phyloP scores from a whole-genome alignment of 2,797 vertebrate species.

The Lagodon rhomboides region DNA sequence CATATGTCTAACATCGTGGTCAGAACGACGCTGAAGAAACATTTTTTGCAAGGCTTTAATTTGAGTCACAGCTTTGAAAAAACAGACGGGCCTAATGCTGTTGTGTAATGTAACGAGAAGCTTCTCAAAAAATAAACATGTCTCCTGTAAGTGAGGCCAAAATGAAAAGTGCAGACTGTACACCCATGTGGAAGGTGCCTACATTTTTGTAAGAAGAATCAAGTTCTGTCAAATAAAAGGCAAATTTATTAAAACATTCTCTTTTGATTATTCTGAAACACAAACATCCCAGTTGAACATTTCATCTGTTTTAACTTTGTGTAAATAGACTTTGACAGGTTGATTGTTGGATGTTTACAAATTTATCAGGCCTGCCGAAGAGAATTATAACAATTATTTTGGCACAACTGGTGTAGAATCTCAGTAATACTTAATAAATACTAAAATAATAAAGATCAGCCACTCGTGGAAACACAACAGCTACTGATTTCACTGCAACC shows the following conservation, averaged over 20 bases:
- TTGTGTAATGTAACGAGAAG: constrained; percentile 35
- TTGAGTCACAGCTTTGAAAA: constrained; percentile 34
- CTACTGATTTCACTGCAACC: neutral
- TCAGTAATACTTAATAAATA: neutral
- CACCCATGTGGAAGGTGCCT: constrained; percentile 64
- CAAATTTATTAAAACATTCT: constrained; percentile 53
- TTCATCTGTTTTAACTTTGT: neutral
- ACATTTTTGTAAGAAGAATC: constrained; percentile 70
- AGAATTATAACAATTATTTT: neutral
- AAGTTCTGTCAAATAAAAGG: constrained; percentile 71
- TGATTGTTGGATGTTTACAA: neutral
- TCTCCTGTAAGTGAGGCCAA: constrained; percentile 43
- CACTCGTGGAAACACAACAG: neutral
- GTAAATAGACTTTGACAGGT: neutral
- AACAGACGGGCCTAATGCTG: constrained; percentile 2
- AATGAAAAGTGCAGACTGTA: constrained; percentile 28
- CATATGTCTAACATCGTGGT: constrained; percentile 10
- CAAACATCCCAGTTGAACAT: neutral
- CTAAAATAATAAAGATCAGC: neutral
- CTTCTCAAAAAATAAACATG: constrained; percentile 3
- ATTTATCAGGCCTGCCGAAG: neutral
- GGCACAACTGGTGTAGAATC: neutral
- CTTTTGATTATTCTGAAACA: constrained; percentile 1
- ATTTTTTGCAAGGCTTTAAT: constrained; percentile 43
- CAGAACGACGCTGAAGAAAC: constrained; percentile 19